A percentile compares a stretch with the other conserved stretches of the same genome.
Conservation (phyloP, 2,797 vertebrate species). For the Pampus argenteus region DNA sequence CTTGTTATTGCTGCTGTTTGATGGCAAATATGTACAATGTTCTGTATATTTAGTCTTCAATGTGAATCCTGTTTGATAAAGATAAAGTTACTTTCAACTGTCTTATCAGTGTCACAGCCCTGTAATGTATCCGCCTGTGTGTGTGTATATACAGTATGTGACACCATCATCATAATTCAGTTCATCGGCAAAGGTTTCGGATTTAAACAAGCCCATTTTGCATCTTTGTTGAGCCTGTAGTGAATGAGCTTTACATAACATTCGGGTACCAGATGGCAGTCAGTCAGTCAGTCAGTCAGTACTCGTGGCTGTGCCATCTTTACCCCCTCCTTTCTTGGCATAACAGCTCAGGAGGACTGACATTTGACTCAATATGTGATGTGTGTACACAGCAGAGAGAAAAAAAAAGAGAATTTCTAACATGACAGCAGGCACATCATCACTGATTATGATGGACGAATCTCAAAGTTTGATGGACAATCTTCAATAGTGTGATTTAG, state of each 20-base stretch:
- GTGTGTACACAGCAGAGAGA: slow-evolving; percentile 30
- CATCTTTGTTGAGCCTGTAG: slow-evolving; percentile 32
- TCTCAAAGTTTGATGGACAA: slow-evolving; percentile 35
- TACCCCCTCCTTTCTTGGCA: slow-evolving; percentile 26
- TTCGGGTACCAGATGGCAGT: slow-evolving; percentile 72
- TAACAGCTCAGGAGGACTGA: slow-evolving; percentile 48
- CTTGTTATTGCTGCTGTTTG: slow-evolving; percentile 63
- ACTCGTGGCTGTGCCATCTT: slow-evolving; percentile 43
- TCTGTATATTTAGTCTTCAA: slow-evolving; percentile 54
- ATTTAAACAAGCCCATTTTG: slow-evolving; percentile 52
- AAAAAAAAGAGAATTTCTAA: slow-evolving; percentile 30
- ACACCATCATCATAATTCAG: slow-evolving; percentile 37
- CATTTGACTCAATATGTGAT: slow-evolving; percentile 60
- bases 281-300: slow-evolving; percentile 49
- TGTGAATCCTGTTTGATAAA: slow-evolving; percentile 11
- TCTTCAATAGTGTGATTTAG: slow-evolving; percentile 11
- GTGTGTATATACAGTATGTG: slow-evolving; percentile 40
- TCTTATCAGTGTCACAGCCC: slow-evolving; percentile 19
- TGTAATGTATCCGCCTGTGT: slow-evolving; percentile 37
- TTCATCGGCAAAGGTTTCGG: slow-evolving; percentile 36
- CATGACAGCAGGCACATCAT: slow-evolving; percentile 24
- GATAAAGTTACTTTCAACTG: slow-evolving; percentile 18
- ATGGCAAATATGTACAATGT: slow-evolving; percentile 69
- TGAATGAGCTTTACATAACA: slow-evolving; percentile 56
- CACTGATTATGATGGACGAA: slow-evolving; percentile 11